These are phyloP conservation scores for Drosophila carrolli DNA, from an alignment of 1,140 invertebrate genomes.

Conservation along the genomic window DNA sequence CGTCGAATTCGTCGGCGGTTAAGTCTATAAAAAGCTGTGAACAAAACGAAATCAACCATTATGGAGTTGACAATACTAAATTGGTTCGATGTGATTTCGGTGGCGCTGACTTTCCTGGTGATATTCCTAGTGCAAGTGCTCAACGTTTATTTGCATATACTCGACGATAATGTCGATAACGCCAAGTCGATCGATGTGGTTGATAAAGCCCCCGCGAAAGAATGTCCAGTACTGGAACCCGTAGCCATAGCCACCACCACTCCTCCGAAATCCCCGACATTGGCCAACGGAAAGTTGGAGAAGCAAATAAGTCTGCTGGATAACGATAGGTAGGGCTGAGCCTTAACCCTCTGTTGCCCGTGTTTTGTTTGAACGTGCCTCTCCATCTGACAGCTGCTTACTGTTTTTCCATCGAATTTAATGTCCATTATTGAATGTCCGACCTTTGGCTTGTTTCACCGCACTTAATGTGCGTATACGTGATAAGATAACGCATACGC, in stretches of 20 bases:
- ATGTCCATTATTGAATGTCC: slow-evolving; percentile 28
- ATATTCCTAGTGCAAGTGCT: slow-evolving; percentile 71
- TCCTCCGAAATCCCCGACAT: slow-evolving; percentile 22
- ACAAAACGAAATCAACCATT: slow-evolving; percentile 26
- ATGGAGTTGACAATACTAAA: slow-evolving; percentile 59
- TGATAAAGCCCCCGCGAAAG: slow-evolving; percentile 16
- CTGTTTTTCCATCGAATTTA: slow-evolving; percentile 23
- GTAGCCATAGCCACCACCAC: neutral
- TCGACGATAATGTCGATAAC: slow-evolving; percentile 37
- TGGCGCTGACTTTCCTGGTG: slow-evolving; percentile 53
- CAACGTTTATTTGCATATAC: slow-evolving; percentile 64
- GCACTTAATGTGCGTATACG: slow-evolving; percentile 31
- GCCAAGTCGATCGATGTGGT: slow-evolving; percentile 39
- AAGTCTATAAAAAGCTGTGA: slow-evolving; percentile 13
- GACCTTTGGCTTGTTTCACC: slow-evolving; percentile 19
- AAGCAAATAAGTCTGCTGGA: slow-evolving; percentile 75
- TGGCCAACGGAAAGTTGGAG: slow-evolving; percentile 69
- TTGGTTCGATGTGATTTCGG: slow-evolving; percentile 74
- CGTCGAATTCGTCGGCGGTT: slow-evolving; percentile 31
- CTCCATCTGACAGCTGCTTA: slow-evolving; percentile 37
- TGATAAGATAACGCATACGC: slow-evolving; percentile 56
- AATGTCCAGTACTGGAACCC: slow-evolving; percentile 19
- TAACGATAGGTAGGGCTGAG: slow-evolving; percentile 62
- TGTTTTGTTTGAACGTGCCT: slow-evolving; percentile 4
- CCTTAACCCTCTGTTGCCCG: slow-evolving; percentile 4